Evolutionary conservation across 1,140 invertebrate species (phyloP).

Genomic region (Orius laevigatus): DNA sequence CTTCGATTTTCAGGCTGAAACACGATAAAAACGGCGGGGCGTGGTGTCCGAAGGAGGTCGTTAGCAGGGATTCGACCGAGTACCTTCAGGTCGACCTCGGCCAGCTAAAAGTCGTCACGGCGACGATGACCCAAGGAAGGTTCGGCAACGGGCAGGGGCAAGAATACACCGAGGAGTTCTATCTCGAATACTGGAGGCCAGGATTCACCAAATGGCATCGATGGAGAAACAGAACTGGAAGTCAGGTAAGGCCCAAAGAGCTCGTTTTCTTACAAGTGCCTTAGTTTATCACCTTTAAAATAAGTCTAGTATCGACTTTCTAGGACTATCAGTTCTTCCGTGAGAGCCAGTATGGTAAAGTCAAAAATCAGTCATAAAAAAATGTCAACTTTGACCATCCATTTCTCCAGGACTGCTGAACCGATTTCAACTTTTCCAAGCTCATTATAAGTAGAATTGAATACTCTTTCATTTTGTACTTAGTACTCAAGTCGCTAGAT

Average conservation of each 20-base stretch:
- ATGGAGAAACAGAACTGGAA: slow-evolving; percentile 52
- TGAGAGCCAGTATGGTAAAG: too few species aligned
- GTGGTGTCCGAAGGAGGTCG: slow-evolving; percentile 79
- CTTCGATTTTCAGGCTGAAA: slow-evolving; percentile 46
- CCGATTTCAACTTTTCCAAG: too few species aligned
- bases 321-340: too few species aligned
- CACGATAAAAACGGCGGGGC: slow-evolving; percentile 78
- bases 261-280: too few species aligned
- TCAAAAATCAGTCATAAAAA: too few species aligned
- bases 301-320: too few species aligned
- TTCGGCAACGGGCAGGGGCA: slow-evolving; percentile 84
- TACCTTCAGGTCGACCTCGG: slow-evolving; percentile 77
- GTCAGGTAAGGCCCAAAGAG: slow-evolving; percentile 48
- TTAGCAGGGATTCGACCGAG: slow-evolving; percentile 66
- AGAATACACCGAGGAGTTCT: slow-evolving; percentile 78
- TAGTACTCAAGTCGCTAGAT: too few species aligned
- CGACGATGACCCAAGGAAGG: slow-evolving; percentile 71
- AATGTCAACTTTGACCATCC: too few species aligned
- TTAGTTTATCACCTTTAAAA: too few species aligned
- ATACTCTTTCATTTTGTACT: too few species aligned
- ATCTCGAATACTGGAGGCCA: slow-evolving; percentile 77
- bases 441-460: too few species aligned
- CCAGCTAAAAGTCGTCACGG: slow-evolving; percentile 57
- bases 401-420: too few species aligned
- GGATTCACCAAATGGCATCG: slow-evolving; percentile 58